Base-by-base conservation (phyloP, 1,140 invertebrate species). In the Drosophila repleta region DNA sequence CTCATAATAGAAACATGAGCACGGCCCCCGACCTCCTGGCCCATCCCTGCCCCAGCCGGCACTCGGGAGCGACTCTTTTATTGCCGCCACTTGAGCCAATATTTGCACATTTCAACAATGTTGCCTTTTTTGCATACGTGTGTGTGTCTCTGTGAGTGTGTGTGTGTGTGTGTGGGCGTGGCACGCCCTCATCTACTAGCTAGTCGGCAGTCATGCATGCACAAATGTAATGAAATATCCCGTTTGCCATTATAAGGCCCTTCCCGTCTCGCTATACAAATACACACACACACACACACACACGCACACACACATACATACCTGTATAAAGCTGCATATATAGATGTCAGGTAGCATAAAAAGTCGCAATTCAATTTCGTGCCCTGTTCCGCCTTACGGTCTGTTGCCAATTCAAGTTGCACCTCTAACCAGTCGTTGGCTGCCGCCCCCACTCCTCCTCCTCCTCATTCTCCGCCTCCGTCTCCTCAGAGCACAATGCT, bases 181-280 rank as follows among this genome's bases (percentile, higher is more conserved):
- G 0, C 2, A 52, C 45, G 6, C 58, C 29, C 24, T 17, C 37
- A 60, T 43, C 69, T 48, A 45, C 15, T 41, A n/a, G n/a, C 18
- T 21, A 43, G 37, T 45, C 39, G 43, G 57, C 70, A 61, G 43
- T 80, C 82, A 87, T 87, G 82, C 82, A 88, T 87, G 84, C 83
- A 84, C 70, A 88, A 87, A 87, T 83, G 84, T 89, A 87, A 88
- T 88, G 83, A 87, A 87, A 87, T 87, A 85, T 88, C 82, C 82
- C 81, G 82, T 85, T 35, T 85, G 78, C 79, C 49, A 72, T 72
- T 72, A 72, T 72, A 72, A 37, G 32, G 37, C 61, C 41, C 58
- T 53, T 60, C 41, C 57, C 46, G 11, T 15, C 60, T 45, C 46
- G 49, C 26, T 65, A 35, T 32, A 41, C 45, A 20, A 18, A 29